Percentiles rank a stretch among this genome's conserved stretches.
Conservation (phyloP, 2,113 vertebrate genomes). For the Semnornis frantzii region DNA sequence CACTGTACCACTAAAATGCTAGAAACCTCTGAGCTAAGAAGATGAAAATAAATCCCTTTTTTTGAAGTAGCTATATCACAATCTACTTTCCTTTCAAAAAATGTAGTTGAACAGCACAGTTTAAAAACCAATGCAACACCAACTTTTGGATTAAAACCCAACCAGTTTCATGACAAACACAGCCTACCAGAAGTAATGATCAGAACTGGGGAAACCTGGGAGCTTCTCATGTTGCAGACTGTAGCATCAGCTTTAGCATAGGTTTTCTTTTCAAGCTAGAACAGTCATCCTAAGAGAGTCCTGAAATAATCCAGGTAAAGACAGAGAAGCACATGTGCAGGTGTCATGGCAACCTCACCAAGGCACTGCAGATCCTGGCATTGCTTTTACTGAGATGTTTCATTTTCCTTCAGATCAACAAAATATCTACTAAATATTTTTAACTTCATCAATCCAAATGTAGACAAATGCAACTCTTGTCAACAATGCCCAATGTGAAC, state of each 20-base stretch:
- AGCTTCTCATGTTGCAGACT: neutral
- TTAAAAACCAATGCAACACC: neutral
- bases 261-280: neutral
- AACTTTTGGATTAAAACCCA: neutral
- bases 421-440: neutral
- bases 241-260: neutral
- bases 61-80: neutral
- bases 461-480: neutral
- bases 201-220: neutral
- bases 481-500: neutral
- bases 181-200: neutral
- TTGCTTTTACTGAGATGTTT: neutral
- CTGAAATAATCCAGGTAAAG: neutral
- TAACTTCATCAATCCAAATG: neutral
- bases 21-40: neutral
- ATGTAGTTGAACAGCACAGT: neutral
- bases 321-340: neutral
- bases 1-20: neutral
- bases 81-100: neutral
- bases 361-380: neutral
- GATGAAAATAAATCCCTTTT: neutral
- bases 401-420: neutral
- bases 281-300: neutral
- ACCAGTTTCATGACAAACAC: neutral
- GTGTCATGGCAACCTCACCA: neutral